Evolutionary conservation across 2,888 invertebrate species (phyloP), one percentile per base, ranked within the genome.

Genomic region (Antheraea yamamai): DNA sequence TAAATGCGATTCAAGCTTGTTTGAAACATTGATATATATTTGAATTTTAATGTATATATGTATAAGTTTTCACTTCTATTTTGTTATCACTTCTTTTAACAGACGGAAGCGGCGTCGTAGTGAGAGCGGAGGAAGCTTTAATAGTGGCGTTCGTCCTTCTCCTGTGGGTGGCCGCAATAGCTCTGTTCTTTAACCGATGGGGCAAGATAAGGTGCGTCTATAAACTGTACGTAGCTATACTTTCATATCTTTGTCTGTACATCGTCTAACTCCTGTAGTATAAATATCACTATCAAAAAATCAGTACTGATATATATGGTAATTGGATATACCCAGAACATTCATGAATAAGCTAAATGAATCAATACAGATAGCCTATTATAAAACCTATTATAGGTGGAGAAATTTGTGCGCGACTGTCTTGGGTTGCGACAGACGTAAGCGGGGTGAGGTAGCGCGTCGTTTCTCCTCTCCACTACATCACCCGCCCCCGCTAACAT

Each of bases 111-210:
- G 96, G 96, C 80, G 96, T 97, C 74, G 97, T 97, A 76, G 97
- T 98, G 71, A 96, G 98, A 80, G 97, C 97, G 74, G 98, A 98
- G 89, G 98, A 98, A 88, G 97, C 97, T 26, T 95, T 98, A 74
- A 97, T 98, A 84, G 98, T 98, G 75, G 96, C 97, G 72, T 96
- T 98, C 80, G 98, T 98, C 47, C 95, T 98, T 35, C 95, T 98
- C 72, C 96, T 98, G 20, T 98, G 98, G 98, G 97, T 97, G 75
- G 98, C 97, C 0, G 98, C 98, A 78, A 98, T 98, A 78, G 97
- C 97, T 4, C 95, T 98, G 71, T 98, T 98, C 95, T 98, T 98
- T 96, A 98, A 98, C 94, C 97, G 98, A 79, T 98, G 98, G 98
- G 98, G 98, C 87, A 98, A 98, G 95, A 98, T 98, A 88, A 95